Percentiles rank a stretch among this genome's conserved stretches.
These are phyloP conservation scores for Clytia hemisphaerica DNA, from an alignment of 30 jellyfish, hydroid and myxozoan species.

Conservation along the genomic window DNA sequence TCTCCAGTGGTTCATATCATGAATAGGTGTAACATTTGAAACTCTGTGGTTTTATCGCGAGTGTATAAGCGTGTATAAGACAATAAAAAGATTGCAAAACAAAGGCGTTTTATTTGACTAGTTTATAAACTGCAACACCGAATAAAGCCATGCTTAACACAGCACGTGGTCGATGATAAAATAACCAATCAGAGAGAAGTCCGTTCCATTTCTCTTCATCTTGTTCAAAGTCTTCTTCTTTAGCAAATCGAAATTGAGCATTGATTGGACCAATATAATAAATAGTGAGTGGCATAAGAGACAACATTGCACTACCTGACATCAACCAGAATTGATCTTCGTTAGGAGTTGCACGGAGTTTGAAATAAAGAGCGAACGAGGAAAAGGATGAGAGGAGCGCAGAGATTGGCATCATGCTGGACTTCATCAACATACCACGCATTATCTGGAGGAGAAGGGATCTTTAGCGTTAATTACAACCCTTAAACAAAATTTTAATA, in stretches of 20 bases:
- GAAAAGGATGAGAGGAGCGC: neutral
- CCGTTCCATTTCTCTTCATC: slow-evolving; percentile 24
- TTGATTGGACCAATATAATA: slow-evolving; percentile 17
- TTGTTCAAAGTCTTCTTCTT: slow-evolving; percentile 1
- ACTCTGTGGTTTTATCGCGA: too few species aligned
- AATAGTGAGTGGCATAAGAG: slow-evolving; percentile 13
- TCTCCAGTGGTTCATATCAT: too few species aligned
- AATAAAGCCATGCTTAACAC: slow-evolving; percentile 15
- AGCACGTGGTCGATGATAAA: slow-evolving; percentile 25
- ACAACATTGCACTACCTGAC: neutral
- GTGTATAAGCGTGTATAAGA: too few species aligned
- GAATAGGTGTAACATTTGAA: too few species aligned
- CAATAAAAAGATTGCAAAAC: too few species aligned
- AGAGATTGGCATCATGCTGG: slow-evolving; percentile 7
- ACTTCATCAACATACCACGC: slow-evolving; percentile 3
- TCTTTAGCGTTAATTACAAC: neutral
- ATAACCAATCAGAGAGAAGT: slow-evolving; percentile 25
- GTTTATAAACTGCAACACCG: slow-evolving; percentile 12
- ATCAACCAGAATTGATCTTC: slow-evolving; percentile 21
- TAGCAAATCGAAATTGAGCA: slow-evolving; percentile 5
- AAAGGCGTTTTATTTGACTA: too few species aligned
- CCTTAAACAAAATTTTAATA: neutral
- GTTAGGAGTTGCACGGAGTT: neutral
- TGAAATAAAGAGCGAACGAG: slow-evolving; percentile 16
- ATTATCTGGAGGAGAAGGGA: neutral